Base-by-base conservation (phyloP, 2,888 invertebrate species). In the Melieria omissa region DNA sequence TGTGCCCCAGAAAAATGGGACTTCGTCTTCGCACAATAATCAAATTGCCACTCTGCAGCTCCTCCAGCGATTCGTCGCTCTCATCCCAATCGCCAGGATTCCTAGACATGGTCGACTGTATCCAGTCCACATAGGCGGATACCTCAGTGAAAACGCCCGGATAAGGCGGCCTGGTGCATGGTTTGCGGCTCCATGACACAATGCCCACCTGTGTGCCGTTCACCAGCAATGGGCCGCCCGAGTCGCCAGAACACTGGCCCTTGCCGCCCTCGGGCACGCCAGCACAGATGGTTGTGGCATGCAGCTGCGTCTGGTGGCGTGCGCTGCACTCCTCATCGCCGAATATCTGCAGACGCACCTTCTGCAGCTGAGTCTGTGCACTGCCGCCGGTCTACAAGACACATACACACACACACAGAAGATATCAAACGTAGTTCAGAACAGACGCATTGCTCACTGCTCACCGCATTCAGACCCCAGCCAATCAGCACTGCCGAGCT, bases 131-230 rank as follows among this genome's bases (percentile, higher is more conserved):
- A 74, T 84, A 84, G 5, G 80, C 83, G 0, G 88, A 81, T 3
- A 88, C 87, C 74, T 86, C 85, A 1, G 88, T 86, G 65, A 85
- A 88, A 9, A 88, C 87, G 5, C 88, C 88, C 0, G 88, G 88
- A 77, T 84, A 87, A 10, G 86, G 86, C 3, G 83, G 81, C 5
- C 81, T 76, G 0, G 88, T 83, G 65, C 88, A 88, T 4, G 88
- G 88, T 76, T 88, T 88, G 0, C 82, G 77, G 70, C 88, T 87
- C 88, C 88, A 88, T 0, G 88, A 88, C 3, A 88, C 88, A 49
- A 88, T 84, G 29, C 88, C 88, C 8, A 87, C 80, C 76, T 87
- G 86, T 12, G 81, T 82, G 45, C 83, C 84, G 71, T 80, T 78
- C 0, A 82, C 81, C 5, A 86, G 73, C 12, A 88, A 76, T 8